Evolutionary conservation across 1,140 invertebrate species (phyloP).

Genomic region (Cydia splendana): DNA sequence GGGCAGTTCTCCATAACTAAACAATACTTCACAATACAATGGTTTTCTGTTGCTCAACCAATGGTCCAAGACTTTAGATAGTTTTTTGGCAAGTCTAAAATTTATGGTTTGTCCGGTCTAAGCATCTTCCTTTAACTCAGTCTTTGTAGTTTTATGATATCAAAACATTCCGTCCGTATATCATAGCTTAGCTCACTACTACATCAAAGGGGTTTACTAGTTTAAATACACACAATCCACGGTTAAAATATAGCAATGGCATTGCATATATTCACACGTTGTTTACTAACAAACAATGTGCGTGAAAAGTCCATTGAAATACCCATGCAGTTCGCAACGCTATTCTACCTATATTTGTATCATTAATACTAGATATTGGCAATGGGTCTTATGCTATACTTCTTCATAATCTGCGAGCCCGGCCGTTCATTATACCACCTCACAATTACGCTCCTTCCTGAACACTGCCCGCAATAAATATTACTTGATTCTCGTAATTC

Average conservation of each 20-base stretch:
- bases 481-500: slow-evolving; percentile 18
- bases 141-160: no score
- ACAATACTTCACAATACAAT: not conserved
- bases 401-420: slow-evolving; percentile 12
- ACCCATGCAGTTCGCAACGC: not conserved
- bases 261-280: not conserved
- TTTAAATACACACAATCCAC: no score
- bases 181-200: no score
- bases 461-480: slow-evolving; percentile 20
- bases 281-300: not conserved
- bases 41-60: not conserved
- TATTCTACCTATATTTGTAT: slow-evolving; percentile 21
- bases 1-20: not conserved
- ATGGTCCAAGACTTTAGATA: no score
- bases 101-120: no score
- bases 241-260: no score
- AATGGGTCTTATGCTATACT: slow-evolving; percentile 25
- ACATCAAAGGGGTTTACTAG: no score
- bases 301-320: not conserved
- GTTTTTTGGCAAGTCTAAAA: no score
- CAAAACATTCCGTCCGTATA: no score
- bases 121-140: no score
- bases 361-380: slow-evolving; percentile 13
- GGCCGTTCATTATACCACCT: slow-evolving; percentile 28
- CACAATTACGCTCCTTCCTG: slow-evolving; percentile 26